phyloP scores from a whole-genome alignment of 1,140 invertebrate genomes.

The Drosophila littoralis region DNA sequence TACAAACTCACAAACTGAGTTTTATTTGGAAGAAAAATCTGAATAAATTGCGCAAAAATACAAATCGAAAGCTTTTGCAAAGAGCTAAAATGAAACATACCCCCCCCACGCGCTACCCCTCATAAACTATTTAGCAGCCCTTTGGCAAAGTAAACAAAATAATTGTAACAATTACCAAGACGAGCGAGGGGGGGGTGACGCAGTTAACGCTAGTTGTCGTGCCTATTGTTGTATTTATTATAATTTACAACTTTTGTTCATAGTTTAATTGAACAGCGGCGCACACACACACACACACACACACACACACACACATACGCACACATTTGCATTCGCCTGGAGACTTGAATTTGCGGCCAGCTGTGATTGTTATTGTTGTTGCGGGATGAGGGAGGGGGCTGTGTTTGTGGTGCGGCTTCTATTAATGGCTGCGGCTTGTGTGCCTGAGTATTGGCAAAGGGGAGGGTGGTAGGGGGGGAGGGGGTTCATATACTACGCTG shows the following conservation, averaged over 20 bases:
- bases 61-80: slow-evolving; percentile 32
- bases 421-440: slow-evolving; percentile 12
- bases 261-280: slow-evolving; percentile 27
- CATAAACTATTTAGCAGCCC: neutral
- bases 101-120: neutral
- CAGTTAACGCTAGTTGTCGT: slow-evolving; percentile 1
- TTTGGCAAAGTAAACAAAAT: slow-evolving; percentile 58
- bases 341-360: neutral
- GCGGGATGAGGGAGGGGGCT: neutral
- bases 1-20: neutral
- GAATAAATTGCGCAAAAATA: slow-evolving; percentile 42
- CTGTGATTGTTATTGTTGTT: neutral
- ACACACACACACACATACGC: neutral
- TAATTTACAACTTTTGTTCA: slow-evolving; percentile 41
- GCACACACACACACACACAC: neutral
- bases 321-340: neutral
- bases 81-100: neutral
- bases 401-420: slow-evolving; percentile 28
- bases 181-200: neutral
- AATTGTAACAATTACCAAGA: slow-evolving; percentile 46
- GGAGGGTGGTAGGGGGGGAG: no score
- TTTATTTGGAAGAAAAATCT: slow-evolving; percentile 12
- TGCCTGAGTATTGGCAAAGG: no score
- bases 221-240: slow-evolving; percentile 24
- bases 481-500: no score